Base-by-base conservation (phyloP, 2,113 vertebrate genomes). In the Eira barbara region DNA sequence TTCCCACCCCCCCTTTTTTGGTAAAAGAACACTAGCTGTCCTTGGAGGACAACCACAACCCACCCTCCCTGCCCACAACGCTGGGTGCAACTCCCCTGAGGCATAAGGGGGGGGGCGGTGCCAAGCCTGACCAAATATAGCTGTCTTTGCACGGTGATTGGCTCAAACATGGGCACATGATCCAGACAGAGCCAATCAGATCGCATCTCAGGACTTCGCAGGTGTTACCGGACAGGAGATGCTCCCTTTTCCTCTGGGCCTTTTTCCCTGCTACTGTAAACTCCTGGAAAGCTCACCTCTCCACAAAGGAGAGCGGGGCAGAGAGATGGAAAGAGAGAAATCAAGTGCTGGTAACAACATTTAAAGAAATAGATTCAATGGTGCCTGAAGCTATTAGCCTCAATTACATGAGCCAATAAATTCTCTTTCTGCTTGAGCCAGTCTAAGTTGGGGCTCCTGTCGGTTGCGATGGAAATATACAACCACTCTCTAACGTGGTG, bases 371-470 rank as follows among this genome's bases (percentile, higher is more conserved):
- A 73, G 89, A 88, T 91, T 80, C 92, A 79, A 9, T 78, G 49
- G 6, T 71, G 92, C 97, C 92, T 85, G 71, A 81, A 96, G 87
- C 86, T 85, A 59, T 93, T 97, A 89, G 78, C 87, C 65, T 96
- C 92, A 95, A 91, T 95, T 93, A 78, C 65, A 81, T 25, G 63
- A 97, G 23, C 61, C 85, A 20, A 59, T 91, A 88, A 81, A 80
- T 81, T 85, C 78, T 69, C 95, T 69, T 93, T 78, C 87, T 82
- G 94, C 93, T 85, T 85, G 49, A 97, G 87, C 92, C 94, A 95
- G 31, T 89, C 89, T 85, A 52, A 89, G 89, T 57, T 65, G 78
- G 96, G 36, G 65, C 85, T 95, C 91, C 92, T 97, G 89, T 96
- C 94, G 73, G 90, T 96, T 81, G 80, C 78, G 82, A 36, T 91